Conservation (phyloP, 2,888 invertebrate species). For the Spatulosminthurus flaviceps region DNA sequence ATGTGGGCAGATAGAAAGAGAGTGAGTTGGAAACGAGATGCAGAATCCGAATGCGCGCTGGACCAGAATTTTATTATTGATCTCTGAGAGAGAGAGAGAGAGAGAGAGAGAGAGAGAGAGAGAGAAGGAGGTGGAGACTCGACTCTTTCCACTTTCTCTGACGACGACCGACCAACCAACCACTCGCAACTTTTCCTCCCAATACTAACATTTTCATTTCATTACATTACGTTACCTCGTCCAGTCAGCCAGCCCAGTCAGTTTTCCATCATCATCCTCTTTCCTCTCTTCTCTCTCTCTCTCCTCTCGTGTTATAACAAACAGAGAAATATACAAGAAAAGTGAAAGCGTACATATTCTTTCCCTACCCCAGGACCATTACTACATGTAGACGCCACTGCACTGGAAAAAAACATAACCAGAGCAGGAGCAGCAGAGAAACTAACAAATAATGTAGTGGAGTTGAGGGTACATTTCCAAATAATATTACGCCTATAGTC, state of each 20-base stretch:
- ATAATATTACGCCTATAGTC: too few relatives aligned
- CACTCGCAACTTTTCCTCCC: slow-evolving; percentile 40
- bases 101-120: slow-evolving; percentile 21
- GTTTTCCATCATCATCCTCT: slow-evolving; percentile 28
- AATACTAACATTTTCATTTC: slow-evolving; percentile 52
- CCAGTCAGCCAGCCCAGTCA: slow-evolving; percentile 38
- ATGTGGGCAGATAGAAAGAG: slow-evolving; percentile 1
- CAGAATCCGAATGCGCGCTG: slow-evolving; percentile 51
- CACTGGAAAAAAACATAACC: too few relatives aligned
- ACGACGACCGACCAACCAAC: slow-evolving; percentile 43
- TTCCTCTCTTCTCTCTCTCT: not conserved
- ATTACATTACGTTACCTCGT: slow-evolving; percentile 35
- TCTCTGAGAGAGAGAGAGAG: slow-evolving; percentile 43
- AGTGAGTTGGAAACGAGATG: slow-evolving; percentile 36
- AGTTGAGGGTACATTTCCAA: too few relatives aligned
- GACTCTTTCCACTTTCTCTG: slow-evolving; percentile 42
- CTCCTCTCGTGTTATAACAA: not conserved
- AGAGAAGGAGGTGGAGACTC: slow-evolving; percentile 48
- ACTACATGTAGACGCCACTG: too few relatives aligned
- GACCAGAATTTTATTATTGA: slow-evolving; percentile 56
- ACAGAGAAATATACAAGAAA: too few relatives aligned
- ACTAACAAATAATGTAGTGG: too few relatives aligned
- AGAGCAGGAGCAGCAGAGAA: too few relatives aligned
- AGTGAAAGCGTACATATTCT: too few relatives aligned
- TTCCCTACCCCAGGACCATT: too few relatives aligned